Evolutionary conservation across 2,113 vertebrate genomes (phyloP), one percentile per base, ranked within the genome.

Genomic region (Orthonyx spaldingii): DNA sequence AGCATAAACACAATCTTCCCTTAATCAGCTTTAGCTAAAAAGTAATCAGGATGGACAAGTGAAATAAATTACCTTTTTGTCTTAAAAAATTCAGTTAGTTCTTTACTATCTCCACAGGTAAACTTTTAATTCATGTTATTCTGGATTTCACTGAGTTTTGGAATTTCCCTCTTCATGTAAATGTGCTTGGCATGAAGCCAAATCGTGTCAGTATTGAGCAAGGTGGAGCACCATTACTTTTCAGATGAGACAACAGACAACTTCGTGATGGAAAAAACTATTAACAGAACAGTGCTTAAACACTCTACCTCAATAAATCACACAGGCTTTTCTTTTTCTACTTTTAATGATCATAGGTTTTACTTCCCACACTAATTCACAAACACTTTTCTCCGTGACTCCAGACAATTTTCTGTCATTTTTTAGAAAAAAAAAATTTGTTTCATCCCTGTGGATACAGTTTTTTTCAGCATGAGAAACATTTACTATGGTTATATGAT

Each of bases 321-420:
- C 1, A 1, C 4, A 46, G 6, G 6, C 1, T 6, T 39, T 35
- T 49, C 47, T 46, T 61, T 44, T 21, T 50, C 56, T 59, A 3
- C 6, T 72, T 79, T 72, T 65, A 61, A 37, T 49, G 8, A 59
- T 35, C 5, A 33, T 22, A 24, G 3, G 3, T 52, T 80, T 94
- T 71, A 66, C 76, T 89, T 87, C 26, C 35, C 13, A n/a, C 6
- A 49, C 19, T 59, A 87, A 63, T n/a, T 56, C 27, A 49, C 26
- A 72, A 35, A 66, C 55, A 57, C 2, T 33, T 89, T 90, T 70
- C 41, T 87, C 37, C 1, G 5, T 50, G 26, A 61, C 20, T 81
- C 28, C 23, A 44, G 20, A 53, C 6, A 75, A 37, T 44, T 68
- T 91, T 75, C 42, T 87, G 13, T 27, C 7, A n/a, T 44, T 49